phyloP scores from a whole-genome alignment of 2,113 vertebrate species.

The Gymnobelideus leadbeateri region DNA sequence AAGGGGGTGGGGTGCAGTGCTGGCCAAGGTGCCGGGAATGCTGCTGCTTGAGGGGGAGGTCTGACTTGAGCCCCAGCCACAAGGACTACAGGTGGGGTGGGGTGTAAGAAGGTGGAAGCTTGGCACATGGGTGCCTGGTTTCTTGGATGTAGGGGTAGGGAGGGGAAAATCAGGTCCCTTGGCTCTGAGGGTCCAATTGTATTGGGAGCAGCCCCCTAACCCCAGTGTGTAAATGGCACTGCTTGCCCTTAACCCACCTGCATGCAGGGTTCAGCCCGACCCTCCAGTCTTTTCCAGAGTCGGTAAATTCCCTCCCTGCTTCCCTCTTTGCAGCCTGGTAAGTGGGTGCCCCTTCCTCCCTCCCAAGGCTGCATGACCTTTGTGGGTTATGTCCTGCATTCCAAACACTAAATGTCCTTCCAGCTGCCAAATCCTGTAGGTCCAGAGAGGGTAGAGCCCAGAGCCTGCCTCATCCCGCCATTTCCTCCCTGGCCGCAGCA shows the following conservation, averaged over 20 bases:
- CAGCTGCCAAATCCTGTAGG: too few species aligned
- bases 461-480: too few species aligned
- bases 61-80: not conserved
- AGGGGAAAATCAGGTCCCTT: not conserved
- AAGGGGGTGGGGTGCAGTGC: not conserved
- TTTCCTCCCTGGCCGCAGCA: not conserved
- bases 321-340: not conserved
- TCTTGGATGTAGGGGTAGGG: not conserved
- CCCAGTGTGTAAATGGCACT: not conserved
- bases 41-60: not conserved
- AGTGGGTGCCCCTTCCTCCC: not conserved
- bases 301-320: not conserved
- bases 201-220: not conserved
- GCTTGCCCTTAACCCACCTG: not conserved
- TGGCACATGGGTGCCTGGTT: not conserved
- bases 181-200: not conserved
- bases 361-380: not conserved
- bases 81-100: not conserved
- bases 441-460: too few species aligned
- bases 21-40: too few species aligned
- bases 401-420: too few species aligned
- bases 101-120: not conserved
- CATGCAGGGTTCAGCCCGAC: not conserved
- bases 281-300: not conserved
- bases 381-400: not conserved